Base-by-base conservation (phyloP, 2,888 invertebrate species). In the Mongoloraphidia duomilia region DNA sequence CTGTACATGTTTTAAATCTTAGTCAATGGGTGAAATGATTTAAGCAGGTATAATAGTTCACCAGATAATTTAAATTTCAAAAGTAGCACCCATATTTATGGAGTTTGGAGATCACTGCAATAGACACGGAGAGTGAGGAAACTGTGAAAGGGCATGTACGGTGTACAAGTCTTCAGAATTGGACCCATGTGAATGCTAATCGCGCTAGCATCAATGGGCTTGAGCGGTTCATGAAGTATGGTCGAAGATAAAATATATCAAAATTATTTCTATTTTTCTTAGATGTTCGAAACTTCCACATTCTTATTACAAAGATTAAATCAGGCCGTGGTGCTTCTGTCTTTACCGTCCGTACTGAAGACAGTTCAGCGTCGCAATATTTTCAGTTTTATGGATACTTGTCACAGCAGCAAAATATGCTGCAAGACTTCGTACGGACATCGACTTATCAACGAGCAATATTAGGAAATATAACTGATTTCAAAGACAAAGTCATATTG, bases 381-480 rank as follows among this genome's bases (percentile, higher is more conserved):
- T 97, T 97, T 67, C 95, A 97, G 76, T 98, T 98, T 71, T 98
- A 98, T 70, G 96, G 97, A 55, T 97, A 96, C 72, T 73, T 98
- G 58, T 95, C 95, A 50, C 98, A 98, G 67, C 98, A 98, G 70
- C 98, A 98, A 70, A 98, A 98, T 65, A 98, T 98, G 97, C 89
- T 98, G 88, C 97, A 98, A 72, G 98, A 98, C 68, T 98, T 93
- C 69, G 91, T 97, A 55, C 77, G 98, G 58, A 98, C 98, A 42
- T 92, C 94, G 64, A 97, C 97, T 50, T 98, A 98, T 70, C 97
- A 98, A 70, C 80, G 91, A 61, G 97, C 98, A 49, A 95, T 98
- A 65, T 74, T 95, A 54, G 84, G 88, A 48, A 98, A 98, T 70
- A 74, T 88, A 48, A 79, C 82, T 50, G 97, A 98, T 68, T 98